Base-by-base conservation (phyloP, 2,888 invertebrate species). In the Anagyrus pseudococci region DNA sequence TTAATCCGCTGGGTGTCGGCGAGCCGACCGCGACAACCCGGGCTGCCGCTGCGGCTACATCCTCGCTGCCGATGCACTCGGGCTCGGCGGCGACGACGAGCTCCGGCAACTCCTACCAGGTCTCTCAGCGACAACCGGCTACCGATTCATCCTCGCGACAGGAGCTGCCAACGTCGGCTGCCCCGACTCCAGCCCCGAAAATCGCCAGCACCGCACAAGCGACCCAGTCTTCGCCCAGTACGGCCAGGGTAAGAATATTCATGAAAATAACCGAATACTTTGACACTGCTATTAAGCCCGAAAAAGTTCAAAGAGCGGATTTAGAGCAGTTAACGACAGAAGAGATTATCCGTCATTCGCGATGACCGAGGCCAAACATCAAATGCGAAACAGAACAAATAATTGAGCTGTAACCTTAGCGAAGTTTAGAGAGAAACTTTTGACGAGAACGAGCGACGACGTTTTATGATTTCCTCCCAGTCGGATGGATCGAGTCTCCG, bases 31-130 rank as follows among this genome's bases (percentile, higher is more conserved):
- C 61, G 33, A 15, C 22, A 48, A 62, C 13, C 26, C 63, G 29
- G 61, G 57, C n/a, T 29, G 47, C 67, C 26, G 43, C 62, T 20
- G 41, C 33, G 22, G 52, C 65, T 37, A 62, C 29, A 17, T 48
- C 64, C 15, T 37, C 58, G 23, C 61, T 62, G 4, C n/a, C 66
- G 47, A 66, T 68, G 62, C 64, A 69, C 59, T 59, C 67, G 49
- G 58, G 50, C 3, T 46, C 50, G 26, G 33, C 47, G n/a, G 17
- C 26, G 40, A 1, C n/a, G 26, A 40, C 40, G 25, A 20, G 15
- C 15, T 2, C 23, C 40, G 23, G 25, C 15, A 40, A 8, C 29
- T 6, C n/a, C n/a, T n/a, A n/a, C n/a, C 23, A 33, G 29, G 29
- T 37, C 20, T 57, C 41, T 17, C 63, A 55, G 29, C 61, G 54